phyloP scores from a whole-genome alignment of 2,113 vertebrate species.

The Panurus biarmicus region DNA sequence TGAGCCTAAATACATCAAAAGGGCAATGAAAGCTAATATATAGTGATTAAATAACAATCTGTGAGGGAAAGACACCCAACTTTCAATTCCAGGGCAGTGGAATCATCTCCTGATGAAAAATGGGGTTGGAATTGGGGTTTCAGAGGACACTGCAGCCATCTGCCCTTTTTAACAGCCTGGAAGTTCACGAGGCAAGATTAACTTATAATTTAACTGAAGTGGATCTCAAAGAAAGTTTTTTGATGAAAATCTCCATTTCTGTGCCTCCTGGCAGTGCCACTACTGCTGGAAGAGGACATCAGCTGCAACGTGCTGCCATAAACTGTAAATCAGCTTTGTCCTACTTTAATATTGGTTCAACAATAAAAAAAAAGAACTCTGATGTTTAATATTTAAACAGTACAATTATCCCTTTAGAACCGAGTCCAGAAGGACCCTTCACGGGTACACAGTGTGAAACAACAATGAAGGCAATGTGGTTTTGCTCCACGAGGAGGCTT shows the following conservation, averaged over 20 bases:
- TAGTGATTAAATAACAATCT: constrained; percentile 37
- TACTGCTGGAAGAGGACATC: constrained; percentile 13
- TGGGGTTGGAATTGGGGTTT: not conserved
- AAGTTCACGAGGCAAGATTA: not conserved
- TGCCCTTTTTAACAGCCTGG: not conserved
- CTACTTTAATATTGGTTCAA: constrained; percentile 16
- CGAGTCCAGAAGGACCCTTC: not conserved
- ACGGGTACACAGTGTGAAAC: not conserved
- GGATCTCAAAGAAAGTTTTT: not conserved
- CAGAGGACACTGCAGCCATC: not conserved
- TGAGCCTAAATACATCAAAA: constrained; percentile 38
- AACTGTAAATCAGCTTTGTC: constrained; percentile 1
- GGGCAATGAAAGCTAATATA: constrained; percentile 42
- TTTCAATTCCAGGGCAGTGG: not conserved
- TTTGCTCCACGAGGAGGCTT: not conserved
- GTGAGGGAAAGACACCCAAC: not conserved
- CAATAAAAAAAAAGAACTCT: not conserved
- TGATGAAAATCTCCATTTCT: constrained; percentile 20
- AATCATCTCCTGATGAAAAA: not conserved
- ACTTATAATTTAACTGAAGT: not conserved
- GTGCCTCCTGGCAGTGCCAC: not conserved
- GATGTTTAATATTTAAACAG: constrained; percentile 44
- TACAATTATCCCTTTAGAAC: constrained; percentile 4
- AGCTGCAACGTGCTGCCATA: not conserved
- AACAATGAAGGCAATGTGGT: not conserved